These are phyloP conservation scores for Heliconius aoede DNA, from an alignment of 2,888 invertebrate species.

Conservation along the genomic window DNA sequence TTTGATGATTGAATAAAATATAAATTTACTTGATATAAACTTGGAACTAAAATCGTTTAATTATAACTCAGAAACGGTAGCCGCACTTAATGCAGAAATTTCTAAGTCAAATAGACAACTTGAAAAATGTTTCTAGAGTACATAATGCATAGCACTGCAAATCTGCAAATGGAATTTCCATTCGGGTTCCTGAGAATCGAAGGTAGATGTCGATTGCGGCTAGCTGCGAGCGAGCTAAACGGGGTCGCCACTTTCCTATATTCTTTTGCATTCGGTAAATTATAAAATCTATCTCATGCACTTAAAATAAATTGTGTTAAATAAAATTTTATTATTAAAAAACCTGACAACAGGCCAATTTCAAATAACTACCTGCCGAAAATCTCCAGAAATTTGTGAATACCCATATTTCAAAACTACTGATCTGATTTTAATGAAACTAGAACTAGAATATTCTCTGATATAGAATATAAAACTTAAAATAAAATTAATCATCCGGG, in stretches of 20 bases:
- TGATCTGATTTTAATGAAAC: neutral
- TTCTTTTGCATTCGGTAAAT: constrained; percentile 56
- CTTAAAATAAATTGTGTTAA: neutral
- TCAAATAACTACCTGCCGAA: neutral
- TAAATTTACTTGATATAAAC: neutral
- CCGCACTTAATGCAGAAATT: constrained; percentile 1
- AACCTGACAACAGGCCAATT: neutral
- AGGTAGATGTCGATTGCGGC: constrained; percentile 76
- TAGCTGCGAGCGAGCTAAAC: constrained; percentile 72
- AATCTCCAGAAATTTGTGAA: neutral
- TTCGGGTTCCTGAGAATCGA: constrained; percentile 68
- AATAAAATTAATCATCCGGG: too few relatives aligned
- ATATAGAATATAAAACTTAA: too few relatives aligned
- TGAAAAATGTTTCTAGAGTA: constrained; percentile 61
- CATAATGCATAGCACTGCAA: constrained; percentile 71
- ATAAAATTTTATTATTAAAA: neutral
- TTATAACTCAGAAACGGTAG: neutral
- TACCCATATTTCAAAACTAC: too few relatives aligned
- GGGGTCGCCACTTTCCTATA: constrained; percentile 70
- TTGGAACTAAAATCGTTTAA: neutral
- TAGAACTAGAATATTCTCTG: too few relatives aligned
- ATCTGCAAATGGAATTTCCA: constrained; percentile 77
- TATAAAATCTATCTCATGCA: constrained; percentile 53
- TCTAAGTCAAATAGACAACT: constrained; percentile 53
- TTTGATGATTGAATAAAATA: neutral